Evolutionary conservation across 1,140 invertebrate genomes (phyloP).

Genomic region (Drosophila kanapiae): DNA sequence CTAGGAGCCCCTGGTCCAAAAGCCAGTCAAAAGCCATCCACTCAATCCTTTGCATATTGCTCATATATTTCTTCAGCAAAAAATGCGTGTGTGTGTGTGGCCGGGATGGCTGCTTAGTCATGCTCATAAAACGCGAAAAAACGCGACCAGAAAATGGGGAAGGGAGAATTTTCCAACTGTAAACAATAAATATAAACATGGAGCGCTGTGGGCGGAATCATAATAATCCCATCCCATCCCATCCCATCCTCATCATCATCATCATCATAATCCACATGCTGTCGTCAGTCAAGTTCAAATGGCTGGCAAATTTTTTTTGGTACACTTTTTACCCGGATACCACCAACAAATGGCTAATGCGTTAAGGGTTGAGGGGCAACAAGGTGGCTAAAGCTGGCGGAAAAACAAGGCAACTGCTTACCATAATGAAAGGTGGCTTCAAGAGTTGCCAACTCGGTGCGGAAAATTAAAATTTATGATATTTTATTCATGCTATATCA

Average conservation of each 20-base stretch:
- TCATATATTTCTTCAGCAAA: conserved; percentile 55
- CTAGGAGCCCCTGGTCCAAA: conserved; percentile 12
- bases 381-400: conserved; percentile 2
- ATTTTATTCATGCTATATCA: conserved; percentile 5
- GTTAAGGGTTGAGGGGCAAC: conserved; percentile 12
- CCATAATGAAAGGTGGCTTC: conserved; percentile 18
- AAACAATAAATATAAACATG: conserved; percentile 71
- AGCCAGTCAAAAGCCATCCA: conserved; percentile 33
- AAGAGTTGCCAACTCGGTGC: neutral
- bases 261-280: conserved; percentile 44
- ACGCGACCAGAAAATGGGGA: conserved; percentile 16
- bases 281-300: conserved; percentile 61
- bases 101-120: conserved; percentile 62
- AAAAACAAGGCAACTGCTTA: conserved; percentile 20
- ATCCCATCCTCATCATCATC: conserved; percentile 8
- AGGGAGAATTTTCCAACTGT: conserved; percentile 52
- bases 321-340: conserved; percentile 32
- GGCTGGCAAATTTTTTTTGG: conserved; percentile 45
- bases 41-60: conserved; percentile 61
- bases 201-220: conserved; percentile 34
- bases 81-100: conserved; percentile 10
- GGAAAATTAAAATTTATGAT: conserved; percentile 7
- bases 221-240: conserved; percentile 35
- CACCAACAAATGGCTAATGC: conserved; percentile 42
- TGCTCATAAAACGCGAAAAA: conserved; percentile 62